Evolutionary conservation across 2,888 invertebrate genomes (phyloP), one percentile per base, ranked within the genome.

Genomic region (Euclidia mi): DNA sequence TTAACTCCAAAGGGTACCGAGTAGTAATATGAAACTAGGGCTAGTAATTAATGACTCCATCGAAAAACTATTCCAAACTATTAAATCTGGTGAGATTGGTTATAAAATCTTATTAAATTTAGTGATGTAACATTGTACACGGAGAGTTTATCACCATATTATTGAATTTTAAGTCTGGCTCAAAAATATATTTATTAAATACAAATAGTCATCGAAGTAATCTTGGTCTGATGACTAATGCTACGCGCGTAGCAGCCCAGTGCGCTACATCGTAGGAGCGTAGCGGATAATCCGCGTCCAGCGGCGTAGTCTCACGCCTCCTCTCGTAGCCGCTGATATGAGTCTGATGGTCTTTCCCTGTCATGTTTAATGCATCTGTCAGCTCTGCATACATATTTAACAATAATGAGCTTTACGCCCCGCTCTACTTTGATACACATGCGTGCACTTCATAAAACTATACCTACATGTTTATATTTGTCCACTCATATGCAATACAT

Each of bases 251-350:
- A 88, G 89, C 82, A 69, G 66, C 57, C 10, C 10, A 64, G 73
- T 71, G 81, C 71, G 83, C 91, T 91, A 92, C 92, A 83, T 35
- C 88, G 91, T 91, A 92, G 91, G 81, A 77, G 76, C 87, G 91
- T 91, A 90, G 89, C 74, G 81, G 85, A 87, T 93, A 89, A 92
- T 92, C 93, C 89, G 79, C 79, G 87, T 84, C 92, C 89, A 89
- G 85, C 71, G 84, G 91, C 87, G 86, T 80, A 81, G 89, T 92
- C 94, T 86, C 93, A 93, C 93, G 91, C 85, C 81, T 74, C 72
- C 59, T 62, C 71, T 63, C 81, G 78, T 85, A 81, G 82, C 81
- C 79, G 66, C 78, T 78, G 81, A 86, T 89, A 89, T 89, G 84
- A 87, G 79, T 78, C 72, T 87, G 89, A 89, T 89, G 90, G 85